Percentiles rank a stretch among this genome's conserved stretches.
These are phyloP conservation scores for Drosophila kuntzei DNA, from an alignment of 2,888 invertebrate species.

Conservation along the genomic window DNA sequence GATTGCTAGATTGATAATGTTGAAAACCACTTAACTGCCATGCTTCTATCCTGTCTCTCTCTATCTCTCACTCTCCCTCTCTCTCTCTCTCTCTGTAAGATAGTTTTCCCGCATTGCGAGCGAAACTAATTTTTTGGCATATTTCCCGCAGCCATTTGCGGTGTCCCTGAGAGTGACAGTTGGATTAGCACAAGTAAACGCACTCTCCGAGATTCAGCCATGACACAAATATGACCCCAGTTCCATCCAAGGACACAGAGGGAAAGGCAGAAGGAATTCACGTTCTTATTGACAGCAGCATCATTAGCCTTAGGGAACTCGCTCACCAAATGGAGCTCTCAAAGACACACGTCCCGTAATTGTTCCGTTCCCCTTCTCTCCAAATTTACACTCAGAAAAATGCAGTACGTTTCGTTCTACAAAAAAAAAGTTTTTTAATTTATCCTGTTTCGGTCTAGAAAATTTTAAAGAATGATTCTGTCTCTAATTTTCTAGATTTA, in stretches of 20 bases:
- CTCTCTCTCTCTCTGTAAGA: conserved; percentile 7
- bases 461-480: no score
- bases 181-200: conserved; percentile 61
- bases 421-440: no score
- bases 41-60: conserved; percentile 12
- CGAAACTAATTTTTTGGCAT: conserved; percentile 66
- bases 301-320: conserved; percentile 54
- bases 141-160: conserved; percentile 67
- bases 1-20: conserved; percentile 42
- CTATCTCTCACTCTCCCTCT: conserved; percentile 1
- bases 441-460: no score
- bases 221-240: conserved; percentile 68
- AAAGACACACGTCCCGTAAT: conserved; percentile 30
- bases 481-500: no score
- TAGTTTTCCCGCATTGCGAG: conserved; percentile 54
- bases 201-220: conserved; percentile 51
- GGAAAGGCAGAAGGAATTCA: background rate
- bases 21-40: conserved; percentile 69
- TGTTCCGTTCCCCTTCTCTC: background rate
- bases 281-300: conserved; percentile 36
- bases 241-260: conserved; percentile 43
- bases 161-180: conserved; percentile 68
- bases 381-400: no score
- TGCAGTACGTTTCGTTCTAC: no score
- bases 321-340: conserved; percentile 31